A percentile compares a stretch with the other conserved stretches of the same genome.
phyloP scores from a whole-genome alignment of 2,797 vertebrate species.

The Ficedula albicollis region DNA sequence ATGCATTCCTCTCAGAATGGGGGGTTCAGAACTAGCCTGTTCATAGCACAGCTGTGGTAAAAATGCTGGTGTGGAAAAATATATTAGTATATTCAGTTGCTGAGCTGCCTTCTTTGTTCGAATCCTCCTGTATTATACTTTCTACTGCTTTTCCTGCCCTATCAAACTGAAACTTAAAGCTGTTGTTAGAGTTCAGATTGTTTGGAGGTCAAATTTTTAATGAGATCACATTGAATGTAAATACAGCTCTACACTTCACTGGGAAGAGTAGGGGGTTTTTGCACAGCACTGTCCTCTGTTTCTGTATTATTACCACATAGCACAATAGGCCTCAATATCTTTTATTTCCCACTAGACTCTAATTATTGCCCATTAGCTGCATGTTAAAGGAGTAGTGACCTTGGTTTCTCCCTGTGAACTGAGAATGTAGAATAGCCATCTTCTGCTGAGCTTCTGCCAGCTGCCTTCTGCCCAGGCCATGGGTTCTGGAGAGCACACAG shows the following conservation, averaged over 20 bases:
- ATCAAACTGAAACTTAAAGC: not conserved
- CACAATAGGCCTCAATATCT: not conserved
- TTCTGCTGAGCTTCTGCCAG: constrained; percentile 66
- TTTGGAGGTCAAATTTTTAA: not conserved
- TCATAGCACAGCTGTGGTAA: not conserved
- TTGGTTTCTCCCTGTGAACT: constrained; percentile 78
- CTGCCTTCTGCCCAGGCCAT: constrained; percentile 89
- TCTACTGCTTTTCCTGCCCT: not conserved
- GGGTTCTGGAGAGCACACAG: constrained; percentile 90
- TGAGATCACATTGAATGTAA: not conserved
- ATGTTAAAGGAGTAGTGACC: constrained; percentile 38
- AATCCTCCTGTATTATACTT: not conserved
- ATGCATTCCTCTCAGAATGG: accelerated
- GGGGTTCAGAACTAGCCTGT: not conserved
- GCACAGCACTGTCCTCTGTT: not conserved
- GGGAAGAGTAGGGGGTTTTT: not conserved
- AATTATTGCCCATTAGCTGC: not conserved
- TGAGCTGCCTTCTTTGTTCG: not conserved
- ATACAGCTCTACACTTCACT: not conserved
- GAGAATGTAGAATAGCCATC: constrained; percentile 66
- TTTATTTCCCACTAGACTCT: not conserved
- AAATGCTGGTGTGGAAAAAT: not conserved
- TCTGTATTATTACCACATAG: not conserved
- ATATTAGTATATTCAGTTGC: not conserved
- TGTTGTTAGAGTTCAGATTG: not conserved